Percentiles rank a stretch among this genome's conserved stretches.
phyloP scores from a whole-genome alignment of 2,113 vertebrate genomes.

The Passerina amoena region DNA sequence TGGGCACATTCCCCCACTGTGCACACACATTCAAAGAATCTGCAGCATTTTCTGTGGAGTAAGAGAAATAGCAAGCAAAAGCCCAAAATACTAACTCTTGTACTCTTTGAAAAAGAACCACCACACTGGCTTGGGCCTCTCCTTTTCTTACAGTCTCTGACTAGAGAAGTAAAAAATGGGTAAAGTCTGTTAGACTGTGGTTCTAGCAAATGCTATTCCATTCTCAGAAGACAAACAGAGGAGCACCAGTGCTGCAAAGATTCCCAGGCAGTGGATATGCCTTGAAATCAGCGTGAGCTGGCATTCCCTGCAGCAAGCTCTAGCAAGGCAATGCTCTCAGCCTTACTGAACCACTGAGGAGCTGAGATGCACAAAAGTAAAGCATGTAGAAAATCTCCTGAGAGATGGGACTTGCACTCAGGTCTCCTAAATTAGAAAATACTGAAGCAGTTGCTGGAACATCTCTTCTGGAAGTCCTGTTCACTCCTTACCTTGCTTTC shows the following conservation, averaged over 20 bases:
- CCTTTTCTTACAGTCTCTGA: not conserved
- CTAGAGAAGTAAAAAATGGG: not conserved
- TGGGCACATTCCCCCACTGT: slow-evolving; percentile 9
- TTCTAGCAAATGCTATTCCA: no score
- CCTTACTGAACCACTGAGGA: not conserved
- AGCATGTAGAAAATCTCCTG: not conserved
- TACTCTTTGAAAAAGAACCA: not conserved
- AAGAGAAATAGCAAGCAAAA: not conserved
- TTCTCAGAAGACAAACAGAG: not conserved
- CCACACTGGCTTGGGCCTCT: not conserved
- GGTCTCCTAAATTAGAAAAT: not conserved
- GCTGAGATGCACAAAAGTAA: not conserved
- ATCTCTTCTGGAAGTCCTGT: not conserved
- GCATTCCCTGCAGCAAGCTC: not conserved
- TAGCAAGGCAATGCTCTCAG: not conserved
- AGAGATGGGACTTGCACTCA: not conserved
- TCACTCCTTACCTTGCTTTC: not conserved
- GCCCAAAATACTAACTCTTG: not conserved
- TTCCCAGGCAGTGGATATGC: not conserved
- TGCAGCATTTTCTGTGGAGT: not conserved
- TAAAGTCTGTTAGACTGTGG: not conserved
- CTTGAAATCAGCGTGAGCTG: not conserved
- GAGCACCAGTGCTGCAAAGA: not conserved
- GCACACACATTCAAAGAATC: slow-evolving; percentile 10
- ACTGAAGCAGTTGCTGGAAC: not conserved